These are phyloP conservation scores for Neodiprion lecontei DNA, from an alignment of 1,140 invertebrate genomes.

Conservation along the genomic window DNA sequence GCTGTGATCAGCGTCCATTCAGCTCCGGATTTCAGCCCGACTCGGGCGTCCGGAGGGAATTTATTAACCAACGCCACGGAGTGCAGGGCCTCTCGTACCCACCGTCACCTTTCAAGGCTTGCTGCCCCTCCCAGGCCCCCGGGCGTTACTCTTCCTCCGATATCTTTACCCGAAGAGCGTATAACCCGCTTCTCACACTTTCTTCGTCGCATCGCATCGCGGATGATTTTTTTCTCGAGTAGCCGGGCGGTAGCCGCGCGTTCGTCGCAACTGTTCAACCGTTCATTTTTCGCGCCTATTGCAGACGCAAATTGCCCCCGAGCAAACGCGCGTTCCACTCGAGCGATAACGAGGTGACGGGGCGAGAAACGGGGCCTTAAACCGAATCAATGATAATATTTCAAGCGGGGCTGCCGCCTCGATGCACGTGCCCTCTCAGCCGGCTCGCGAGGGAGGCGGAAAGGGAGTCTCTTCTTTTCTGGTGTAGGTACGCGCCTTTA, in stretches of 20 bases:
- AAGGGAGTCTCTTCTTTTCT: neutral
- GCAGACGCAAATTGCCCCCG: no score
- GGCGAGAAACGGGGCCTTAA: neutral
- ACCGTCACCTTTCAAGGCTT: neutral
- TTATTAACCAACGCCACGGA: neutral
- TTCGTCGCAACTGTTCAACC: no score
- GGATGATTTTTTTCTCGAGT: no score
- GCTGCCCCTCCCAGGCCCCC: neutral
- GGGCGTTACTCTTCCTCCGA: neutral
- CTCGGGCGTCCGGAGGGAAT: neutral
- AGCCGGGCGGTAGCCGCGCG: no score
- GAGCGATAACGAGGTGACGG: constrained; percentile 2
- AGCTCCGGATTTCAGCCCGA: neutral
- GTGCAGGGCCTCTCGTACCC: neutral
- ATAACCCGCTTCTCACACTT: neutral
- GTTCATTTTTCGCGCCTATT: no score
- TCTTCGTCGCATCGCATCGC: neutral
- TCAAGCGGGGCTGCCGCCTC: neutral
- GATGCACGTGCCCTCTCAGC: neutral
- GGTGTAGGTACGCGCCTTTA: neutral
- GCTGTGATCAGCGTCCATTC: neutral
- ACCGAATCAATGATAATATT: constrained; percentile 1
- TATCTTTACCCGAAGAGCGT: no score
- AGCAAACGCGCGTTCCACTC: neutral
- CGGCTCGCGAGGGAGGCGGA: neutral